Evolutionary conservation across 2,888 invertebrate genomes (phyloP), one percentile per base, ranked within the genome.

Genomic region (Andrena bicolor): DNA sequence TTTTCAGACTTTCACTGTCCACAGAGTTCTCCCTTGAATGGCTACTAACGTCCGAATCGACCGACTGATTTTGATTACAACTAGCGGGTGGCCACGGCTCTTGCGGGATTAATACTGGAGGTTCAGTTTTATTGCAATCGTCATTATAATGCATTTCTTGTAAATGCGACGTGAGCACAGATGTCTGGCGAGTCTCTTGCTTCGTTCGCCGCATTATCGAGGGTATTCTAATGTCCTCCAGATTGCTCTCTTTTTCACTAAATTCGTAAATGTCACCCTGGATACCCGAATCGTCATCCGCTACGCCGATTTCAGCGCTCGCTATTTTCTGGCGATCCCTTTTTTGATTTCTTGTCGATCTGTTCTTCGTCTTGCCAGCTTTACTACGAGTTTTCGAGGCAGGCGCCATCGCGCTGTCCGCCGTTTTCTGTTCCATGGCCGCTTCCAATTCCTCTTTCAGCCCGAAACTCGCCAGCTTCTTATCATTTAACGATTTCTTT

Each of bases 211-310:
- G 93, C 90, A 91, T 90, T 58, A 89, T 90, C 20, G 92, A 88
- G 0, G 92, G 85, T 75, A 91, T 83, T 64, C 90, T 91, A 56
- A 93, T 83, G 63, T 92, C 91, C 61, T 92, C 93, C 71, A 93
- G 69, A 61, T 92, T 94, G 76, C 93, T 93, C 58, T 94, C 95
- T 66, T 93, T 93, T 80, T 95, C 95, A 83, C 93, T 94, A 88
- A 95, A 95, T 85, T 95, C 95, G 83, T 95, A 96, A 77, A 96
- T 94, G 90, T 95, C 95, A 20, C 94, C 94, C 79, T 94, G 94
- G 77, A 94, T 94, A 0, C 94, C 94, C 0, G 93, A 94, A 85
- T 94, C 94, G 28, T 94, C 94, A 41, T 94, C 94, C 6, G 91
- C 93, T n/a, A 89, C 92, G 0, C 92, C 92, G 48, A 93, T 91